These are phyloP conservation scores for Alviniconcha strummeri DNA, from an alignment of 2,888 invertebrate genomes.

Conservation along the genomic window DNA sequence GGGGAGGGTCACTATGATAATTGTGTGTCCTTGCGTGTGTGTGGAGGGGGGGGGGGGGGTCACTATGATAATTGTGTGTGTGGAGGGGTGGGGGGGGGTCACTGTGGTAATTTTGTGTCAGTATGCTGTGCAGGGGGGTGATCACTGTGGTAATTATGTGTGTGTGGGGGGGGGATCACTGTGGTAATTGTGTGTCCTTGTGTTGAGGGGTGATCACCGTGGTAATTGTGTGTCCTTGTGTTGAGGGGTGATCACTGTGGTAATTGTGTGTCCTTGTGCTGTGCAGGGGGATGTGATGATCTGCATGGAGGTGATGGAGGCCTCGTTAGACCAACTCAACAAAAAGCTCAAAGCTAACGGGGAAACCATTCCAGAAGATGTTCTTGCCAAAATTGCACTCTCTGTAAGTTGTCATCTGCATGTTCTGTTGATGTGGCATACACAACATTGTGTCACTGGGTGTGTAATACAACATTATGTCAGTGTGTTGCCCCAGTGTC, in stretches of 20 bases:
- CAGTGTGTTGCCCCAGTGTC: neutral
- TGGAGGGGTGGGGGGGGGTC: too few species aligned
- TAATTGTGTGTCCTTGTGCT: neutral
- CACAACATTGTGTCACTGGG: neutral
- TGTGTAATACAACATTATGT: neutral
- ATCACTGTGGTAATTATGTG: too few species aligned
- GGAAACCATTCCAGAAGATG: slow-evolving; percentile 72
- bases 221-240: too few species aligned
- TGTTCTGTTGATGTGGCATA: neutral
- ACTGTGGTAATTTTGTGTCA: too few species aligned
- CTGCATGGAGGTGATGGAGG: slow-evolving; percentile 99
- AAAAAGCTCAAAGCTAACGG: slow-evolving; percentile 87
- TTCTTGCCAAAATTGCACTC: slow-evolving; percentile 69
- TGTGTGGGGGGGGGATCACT: too few species aligned
- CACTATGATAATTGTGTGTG: too few species aligned
- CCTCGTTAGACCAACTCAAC: slow-evolving; percentile 97
- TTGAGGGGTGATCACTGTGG: too few species aligned
- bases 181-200: too few species aligned
- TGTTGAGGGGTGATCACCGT: too few species aligned
- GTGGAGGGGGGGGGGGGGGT: too few species aligned
- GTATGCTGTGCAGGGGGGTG: too few species aligned
- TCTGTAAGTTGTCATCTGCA: slow-evolving; percentile 62
- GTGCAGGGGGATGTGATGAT: slow-evolving; percentile 96
- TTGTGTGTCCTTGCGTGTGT: too few species aligned
- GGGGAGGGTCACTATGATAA: slow-evolving; percentile 78